Evolutionary conservation across 2,797 vertebrate genomes (phyloP).

Genomic region (Hozukius guyotensis): DNA sequence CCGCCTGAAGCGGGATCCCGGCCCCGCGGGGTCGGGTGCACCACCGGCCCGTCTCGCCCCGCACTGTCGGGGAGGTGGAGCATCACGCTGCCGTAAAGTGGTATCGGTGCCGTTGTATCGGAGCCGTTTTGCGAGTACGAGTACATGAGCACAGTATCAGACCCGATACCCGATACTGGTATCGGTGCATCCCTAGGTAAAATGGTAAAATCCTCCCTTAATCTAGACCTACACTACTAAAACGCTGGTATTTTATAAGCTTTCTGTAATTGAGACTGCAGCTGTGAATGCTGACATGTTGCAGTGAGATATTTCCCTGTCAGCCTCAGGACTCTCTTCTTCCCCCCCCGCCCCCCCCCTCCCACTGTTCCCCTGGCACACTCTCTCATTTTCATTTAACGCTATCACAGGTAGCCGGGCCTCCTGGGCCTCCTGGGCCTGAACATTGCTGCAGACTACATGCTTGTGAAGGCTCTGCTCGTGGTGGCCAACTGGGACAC

Average conservation of each 20-base stretch:
- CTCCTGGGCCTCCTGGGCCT: not conserved
- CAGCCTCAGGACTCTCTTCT: not conserved
- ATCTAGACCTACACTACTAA: not conserved
- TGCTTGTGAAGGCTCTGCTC: not conserved
- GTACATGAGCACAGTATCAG: no score
- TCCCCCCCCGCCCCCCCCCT: not conserved
- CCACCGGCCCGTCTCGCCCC: no score
- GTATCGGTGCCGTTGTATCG: no score
- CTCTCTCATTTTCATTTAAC: constrained; percentile 31
- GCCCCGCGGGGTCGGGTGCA: no score
- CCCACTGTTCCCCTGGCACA: not conserved
- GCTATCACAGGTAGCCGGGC: constrained; percentile 13
- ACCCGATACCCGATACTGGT: no score
- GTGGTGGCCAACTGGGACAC: not conserved
- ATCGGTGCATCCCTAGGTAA: no score
- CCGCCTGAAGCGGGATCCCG: no score
- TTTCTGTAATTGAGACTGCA: no score
- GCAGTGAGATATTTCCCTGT: not conserved
- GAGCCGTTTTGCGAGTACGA: no score
- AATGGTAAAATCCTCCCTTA: not conserved
- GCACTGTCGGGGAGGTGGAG: no score
- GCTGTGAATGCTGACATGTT: not conserved
- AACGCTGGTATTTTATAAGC: not conserved
- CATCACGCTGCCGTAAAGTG: no score
- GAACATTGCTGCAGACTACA: constrained; percentile 27